phyloP scores from a whole-genome alignment of 2,888 invertebrate species.

The Zonitis immaculata region DNA sequence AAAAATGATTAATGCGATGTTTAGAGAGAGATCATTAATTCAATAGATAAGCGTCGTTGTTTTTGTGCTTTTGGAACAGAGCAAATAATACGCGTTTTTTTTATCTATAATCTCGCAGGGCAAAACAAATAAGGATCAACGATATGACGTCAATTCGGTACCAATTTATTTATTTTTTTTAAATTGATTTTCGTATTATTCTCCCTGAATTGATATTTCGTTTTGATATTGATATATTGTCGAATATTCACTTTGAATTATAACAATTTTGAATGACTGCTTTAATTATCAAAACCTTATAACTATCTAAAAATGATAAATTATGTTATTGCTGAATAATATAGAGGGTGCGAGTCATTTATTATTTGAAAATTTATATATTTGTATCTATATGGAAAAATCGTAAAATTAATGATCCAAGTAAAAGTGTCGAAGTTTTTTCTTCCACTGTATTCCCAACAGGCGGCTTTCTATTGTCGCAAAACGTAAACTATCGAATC shows the following conservation, averaged over 20 bases:
- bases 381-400: neutral
- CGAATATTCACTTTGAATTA: neutral
- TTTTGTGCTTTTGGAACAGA: too few species aligned
- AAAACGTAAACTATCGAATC: neutral
- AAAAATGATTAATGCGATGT: too few species aligned
- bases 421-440: neutral
- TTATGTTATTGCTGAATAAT: constrained; percentile 12
- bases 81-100: too few species aligned
- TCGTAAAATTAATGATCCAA: constrained; percentile 13
- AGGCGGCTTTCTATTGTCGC: constrained; percentile 3
- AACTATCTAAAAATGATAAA: constrained; percentile 14
- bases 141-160: too few species aligned
- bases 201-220: too few species aligned
- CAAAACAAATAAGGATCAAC: too few species aligned
- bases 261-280: neutral
- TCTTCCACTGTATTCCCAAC: neutral
- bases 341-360: constrained; percentile 15
- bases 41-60: too few species aligned
- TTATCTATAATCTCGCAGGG: too few species aligned
- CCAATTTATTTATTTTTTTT: too few species aligned
- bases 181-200: too few species aligned
- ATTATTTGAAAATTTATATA: constrained; percentile 6
- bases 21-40: too few species aligned
- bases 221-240: neutral
- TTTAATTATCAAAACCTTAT: neutral